A percentile compares a stretch with the other conserved stretches of the same genome.
Conservation (phyloP, 2,113 vertebrate species). For the Coryphaenoides rupestris region DNA sequence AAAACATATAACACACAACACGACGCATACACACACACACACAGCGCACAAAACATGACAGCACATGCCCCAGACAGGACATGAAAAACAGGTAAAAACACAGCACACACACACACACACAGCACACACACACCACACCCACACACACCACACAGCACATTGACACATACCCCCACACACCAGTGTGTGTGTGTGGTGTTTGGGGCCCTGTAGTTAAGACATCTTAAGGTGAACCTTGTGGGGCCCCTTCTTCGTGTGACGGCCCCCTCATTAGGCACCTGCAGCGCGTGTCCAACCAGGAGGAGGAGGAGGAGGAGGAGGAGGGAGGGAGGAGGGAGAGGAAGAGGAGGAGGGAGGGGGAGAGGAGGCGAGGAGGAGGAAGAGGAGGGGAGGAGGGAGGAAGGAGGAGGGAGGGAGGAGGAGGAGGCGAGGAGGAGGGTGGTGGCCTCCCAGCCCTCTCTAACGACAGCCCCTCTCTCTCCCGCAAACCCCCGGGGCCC, state of each 20-base stretch:
- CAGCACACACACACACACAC: slow-evolving; percentile 2
- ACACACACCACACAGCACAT: background rate
- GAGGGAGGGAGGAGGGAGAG: no score
- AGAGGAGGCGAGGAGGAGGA: no score
- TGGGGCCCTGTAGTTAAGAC: slow-evolving; percentile 34
- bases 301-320: no score
- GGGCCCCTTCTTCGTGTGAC: slow-evolving; percentile 23
- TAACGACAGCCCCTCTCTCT: slow-evolving; percentile 40
- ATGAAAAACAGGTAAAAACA: background rate
- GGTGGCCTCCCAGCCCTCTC: slow-evolving; percentile 37
- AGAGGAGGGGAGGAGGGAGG: no score
- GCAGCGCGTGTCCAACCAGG: slow-evolving; percentile 58
- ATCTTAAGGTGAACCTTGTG: slow-evolving; percentile 37
- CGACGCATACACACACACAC: background rate
- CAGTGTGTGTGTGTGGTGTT: background rate
- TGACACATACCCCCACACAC: background rate
- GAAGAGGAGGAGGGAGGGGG: no score
- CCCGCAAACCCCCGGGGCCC: slow-evolving; percentile 16
- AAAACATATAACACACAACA: background rate
- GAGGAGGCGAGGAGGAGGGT: no score
- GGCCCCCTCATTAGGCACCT: slow-evolving; percentile 56
- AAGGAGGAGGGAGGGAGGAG: no score
- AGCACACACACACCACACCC: background rate
- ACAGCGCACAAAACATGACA: background rate
- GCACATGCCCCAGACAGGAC: no score